phyloP scores from a whole-genome alignment of 2,113 vertebrate genomes.

The Rhagologus leucostigma region DNA sequence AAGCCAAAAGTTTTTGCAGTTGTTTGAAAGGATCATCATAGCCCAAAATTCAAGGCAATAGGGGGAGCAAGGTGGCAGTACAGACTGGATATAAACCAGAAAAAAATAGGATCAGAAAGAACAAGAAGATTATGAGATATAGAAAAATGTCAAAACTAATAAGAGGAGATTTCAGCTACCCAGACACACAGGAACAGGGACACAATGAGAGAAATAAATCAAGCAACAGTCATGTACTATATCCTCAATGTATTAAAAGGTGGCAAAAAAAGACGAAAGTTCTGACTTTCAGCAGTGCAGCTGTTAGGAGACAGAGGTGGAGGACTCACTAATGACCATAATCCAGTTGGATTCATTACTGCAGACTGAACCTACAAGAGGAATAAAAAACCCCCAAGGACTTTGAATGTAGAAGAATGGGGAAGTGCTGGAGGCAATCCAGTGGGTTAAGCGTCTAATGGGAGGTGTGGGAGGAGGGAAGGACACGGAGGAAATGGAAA shows the following conservation, averaged over 20 bases:
- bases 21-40: slow-evolving; percentile 12
- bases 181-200: slow-evolving; percentile 33
- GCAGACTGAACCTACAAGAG: slow-evolving; percentile 45
- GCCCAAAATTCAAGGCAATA: neutral
- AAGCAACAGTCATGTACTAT: slow-evolving; percentile 35
- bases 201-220: slow-evolving; percentile 23
- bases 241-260: slow-evolving; percentile 44
- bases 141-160: slow-evolving; percentile 46
- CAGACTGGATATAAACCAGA: neutral
- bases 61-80: neutral
- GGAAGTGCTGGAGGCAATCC: slow-evolving; percentile 50
- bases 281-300: slow-evolving; percentile 47
- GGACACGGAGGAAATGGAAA: slow-evolving; percentile 54
- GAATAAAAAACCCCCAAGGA: neutral
- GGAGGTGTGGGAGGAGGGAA: slow-evolving; percentile 38
- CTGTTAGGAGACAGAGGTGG: slow-evolving; percentile 37
- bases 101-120: slow-evolving; percentile 42
- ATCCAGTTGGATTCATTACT: slow-evolving; percentile 59
- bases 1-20: neutral
- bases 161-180: slow-evolving; percentile 42
- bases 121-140: slow-evolving; percentile 35
- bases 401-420: slow-evolving; percentile 56
- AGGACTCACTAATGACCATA: slow-evolving; percentile 66
- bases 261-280: slow-evolving; percentile 4
- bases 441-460: slow-evolving; percentile 40